Base-by-base conservation (phyloP, 2,888 invertebrate genomes). In the Molanna angustata region DNA sequence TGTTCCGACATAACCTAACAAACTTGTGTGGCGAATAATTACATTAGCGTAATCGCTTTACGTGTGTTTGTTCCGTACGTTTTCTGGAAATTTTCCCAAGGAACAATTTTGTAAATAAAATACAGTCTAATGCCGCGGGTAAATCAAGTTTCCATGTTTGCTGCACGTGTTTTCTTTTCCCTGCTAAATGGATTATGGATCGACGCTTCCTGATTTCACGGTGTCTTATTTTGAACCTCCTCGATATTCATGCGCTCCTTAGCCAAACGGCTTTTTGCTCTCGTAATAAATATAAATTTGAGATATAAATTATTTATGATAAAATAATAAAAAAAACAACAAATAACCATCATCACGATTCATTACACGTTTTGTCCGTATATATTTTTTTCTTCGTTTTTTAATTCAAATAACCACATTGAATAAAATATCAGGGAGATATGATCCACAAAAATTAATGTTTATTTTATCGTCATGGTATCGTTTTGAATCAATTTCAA, bases 161-260 rank as follows among this genome's bases (percentile, higher is more conserved):
- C 35, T 18, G 32, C 17, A 41, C 47, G 41, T 54, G 50, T 54
- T 47, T 51, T 51, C 46, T 49, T 47, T 41, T 41, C 40, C 43
- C n/a, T 41, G 39, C 40, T 56, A 56, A 56, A 52, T 52, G 49
- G 52, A 56, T 56, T 52, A 52, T 40, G 52, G 56, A 49, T 56
- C 52, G 52, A 31, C 45, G 52, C 56, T 56, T 51, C 45, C 51
- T 56, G 56, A 52, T 56, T 56, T 50, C 47, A 35, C 40, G 47
- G 51, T 45, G 21, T 18, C 32, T 47, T 37, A 22, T 44, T 43
- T 32, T 48, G n/a, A n/a, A 40, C 41, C 17, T 49, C 42, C 41
- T 16, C 16, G 17, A 20, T 39, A 46, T 44, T 52, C 16, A n/a
- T 31, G 17, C 13, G 18, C 31, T 20, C 27, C 17, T 18, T 31